Evolutionary conservation across 2,797 vertebrate species (phyloP).

Genomic region (Sebastes jordani): DNA sequence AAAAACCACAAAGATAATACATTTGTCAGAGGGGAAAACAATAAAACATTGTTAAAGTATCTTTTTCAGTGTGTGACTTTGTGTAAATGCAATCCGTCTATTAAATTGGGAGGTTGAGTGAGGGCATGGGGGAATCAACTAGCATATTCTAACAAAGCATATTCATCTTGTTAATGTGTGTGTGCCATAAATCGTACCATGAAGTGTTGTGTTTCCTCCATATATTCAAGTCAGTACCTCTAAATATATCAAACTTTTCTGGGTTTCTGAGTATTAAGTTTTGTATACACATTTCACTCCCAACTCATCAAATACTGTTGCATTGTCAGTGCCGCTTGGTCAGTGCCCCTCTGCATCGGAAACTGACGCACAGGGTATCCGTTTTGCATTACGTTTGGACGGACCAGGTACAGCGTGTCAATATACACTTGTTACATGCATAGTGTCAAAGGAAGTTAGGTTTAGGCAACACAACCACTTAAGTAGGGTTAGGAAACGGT

Average conservation of each 20-base stretch:
- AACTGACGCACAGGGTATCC: too few species aligned
- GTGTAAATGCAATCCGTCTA: slow-evolving; percentile 1
- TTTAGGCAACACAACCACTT: too few species aligned
- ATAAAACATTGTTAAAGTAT: not conserved
- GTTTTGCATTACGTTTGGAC: too few species aligned
- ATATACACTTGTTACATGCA: too few species aligned
- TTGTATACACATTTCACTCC: too few species aligned
- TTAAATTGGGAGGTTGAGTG: not conserved
- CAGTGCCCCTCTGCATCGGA: too few species aligned
- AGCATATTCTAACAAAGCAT: not conserved
- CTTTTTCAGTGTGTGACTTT: not conserved
- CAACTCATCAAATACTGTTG: too few species aligned
- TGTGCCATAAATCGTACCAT: not conserved
- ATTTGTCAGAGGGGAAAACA: slow-evolving; percentile 1
- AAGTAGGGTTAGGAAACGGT: too few species aligned
- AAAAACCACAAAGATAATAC: not conserved
- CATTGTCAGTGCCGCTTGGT: too few species aligned
- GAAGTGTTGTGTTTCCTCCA: not conserved
- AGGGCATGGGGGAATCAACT: too few species aligned
- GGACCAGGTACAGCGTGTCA: too few species aligned
- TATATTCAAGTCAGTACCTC: not conserved
- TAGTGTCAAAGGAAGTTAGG: too few species aligned
- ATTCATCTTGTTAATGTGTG: not conserved
- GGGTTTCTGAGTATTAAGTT: not conserved
- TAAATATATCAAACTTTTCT: not conserved